Percentiles rank a stretch among this genome's conserved stretches.
Conservation (phyloP, 2,113 vertebrate genomes). For the Paraplagusia blochii region DNA sequence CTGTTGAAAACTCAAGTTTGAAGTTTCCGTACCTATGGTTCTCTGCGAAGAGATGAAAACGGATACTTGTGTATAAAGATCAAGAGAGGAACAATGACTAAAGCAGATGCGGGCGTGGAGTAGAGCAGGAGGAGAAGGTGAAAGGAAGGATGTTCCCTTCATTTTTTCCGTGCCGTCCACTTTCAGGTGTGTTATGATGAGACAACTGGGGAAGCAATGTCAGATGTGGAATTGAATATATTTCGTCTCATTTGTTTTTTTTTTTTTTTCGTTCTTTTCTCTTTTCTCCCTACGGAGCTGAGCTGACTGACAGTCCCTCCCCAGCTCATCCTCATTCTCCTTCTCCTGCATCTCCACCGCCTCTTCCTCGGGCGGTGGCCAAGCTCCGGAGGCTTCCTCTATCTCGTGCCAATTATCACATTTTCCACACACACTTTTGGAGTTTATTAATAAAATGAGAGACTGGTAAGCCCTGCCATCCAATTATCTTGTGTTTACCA, state of each 20-base stretch:
- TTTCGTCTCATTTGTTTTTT: constrained; percentile 25
- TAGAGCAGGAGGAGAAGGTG: constrained; percentile 8
- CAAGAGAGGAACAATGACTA: constrained; percentile 12
- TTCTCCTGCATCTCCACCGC: constrained; percentile 2
- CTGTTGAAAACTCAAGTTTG: constrained; percentile 2
- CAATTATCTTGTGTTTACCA: constrained; percentile 45
- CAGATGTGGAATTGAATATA: constrained; percentile 54
- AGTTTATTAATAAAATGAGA: constrained; percentile 55
- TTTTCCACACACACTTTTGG: constrained; percentile 22
- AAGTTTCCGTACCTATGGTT: background rate
- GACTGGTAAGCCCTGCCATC: constrained; percentile 30
- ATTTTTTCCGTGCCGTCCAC: constrained; percentile 5
- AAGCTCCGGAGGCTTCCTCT: constrained; percentile 38
- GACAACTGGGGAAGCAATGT: constrained; percentile 26
- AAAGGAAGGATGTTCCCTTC: constrained; percentile 26
- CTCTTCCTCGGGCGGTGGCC: constrained; percentile 24
- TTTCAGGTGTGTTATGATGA: constrained; percentile 18
- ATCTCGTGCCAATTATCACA: constrained; percentile 59
- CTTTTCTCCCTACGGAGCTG: constrained; percentile 35
- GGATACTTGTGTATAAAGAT: constrained; percentile 5
- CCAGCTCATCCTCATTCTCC: background rate
- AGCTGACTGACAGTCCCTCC: constrained; percentile 47
- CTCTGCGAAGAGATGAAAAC: background rate
- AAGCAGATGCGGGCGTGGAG: background rate
- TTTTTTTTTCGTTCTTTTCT: background rate